Conservation (phyloP, 2,113 vertebrate species). For the Eulemur macaco region DNA sequence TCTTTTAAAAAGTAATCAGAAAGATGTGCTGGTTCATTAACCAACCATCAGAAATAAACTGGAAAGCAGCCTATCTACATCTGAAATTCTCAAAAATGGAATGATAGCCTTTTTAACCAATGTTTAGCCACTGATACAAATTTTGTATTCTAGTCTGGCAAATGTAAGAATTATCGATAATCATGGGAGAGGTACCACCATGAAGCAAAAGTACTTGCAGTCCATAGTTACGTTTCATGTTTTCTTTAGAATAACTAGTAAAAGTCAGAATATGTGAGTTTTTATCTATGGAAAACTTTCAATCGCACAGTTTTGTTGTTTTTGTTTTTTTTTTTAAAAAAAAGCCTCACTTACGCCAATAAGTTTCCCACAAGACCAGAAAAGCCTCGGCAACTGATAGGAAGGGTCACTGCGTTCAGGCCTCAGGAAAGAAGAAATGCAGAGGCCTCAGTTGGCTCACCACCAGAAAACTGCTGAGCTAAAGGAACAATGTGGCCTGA, state of each 20-base stretch:
- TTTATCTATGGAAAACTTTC: conserved; percentile 25
- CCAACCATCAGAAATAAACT: not conserved
- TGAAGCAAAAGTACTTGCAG: not conserved
- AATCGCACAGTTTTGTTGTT: not conserved
- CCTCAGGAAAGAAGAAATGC: not conserved
- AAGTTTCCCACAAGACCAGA: conserved; percentile 52
- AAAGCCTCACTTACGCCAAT: not conserved
- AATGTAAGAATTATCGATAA: not conserved
- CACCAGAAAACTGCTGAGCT: not conserved
- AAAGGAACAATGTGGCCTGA: not conserved
- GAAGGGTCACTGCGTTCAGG: conserved; percentile 5
- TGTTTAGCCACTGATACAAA: not conserved
- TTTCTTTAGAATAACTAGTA: conserved; percentile 45
- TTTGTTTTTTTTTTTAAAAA: not conserved
- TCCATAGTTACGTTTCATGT: not conserved
- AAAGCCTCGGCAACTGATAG: not conserved
- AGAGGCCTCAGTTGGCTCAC: not conserved
- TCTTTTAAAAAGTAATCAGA: not conserved
- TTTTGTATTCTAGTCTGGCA: not conserved
- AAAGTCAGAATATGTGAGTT: not conserved
- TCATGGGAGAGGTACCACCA: not conserved
- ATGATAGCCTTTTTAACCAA: not conserved
- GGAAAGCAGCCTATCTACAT: not conserved
- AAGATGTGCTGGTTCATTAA: not conserved
- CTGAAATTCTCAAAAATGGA: not conserved